Percentiles rank a stretch among this genome's conserved stretches.
Evolutionary conservation across 1,140 invertebrate species (phyloP).

Genomic region (Euborellia annulipes): DNA sequence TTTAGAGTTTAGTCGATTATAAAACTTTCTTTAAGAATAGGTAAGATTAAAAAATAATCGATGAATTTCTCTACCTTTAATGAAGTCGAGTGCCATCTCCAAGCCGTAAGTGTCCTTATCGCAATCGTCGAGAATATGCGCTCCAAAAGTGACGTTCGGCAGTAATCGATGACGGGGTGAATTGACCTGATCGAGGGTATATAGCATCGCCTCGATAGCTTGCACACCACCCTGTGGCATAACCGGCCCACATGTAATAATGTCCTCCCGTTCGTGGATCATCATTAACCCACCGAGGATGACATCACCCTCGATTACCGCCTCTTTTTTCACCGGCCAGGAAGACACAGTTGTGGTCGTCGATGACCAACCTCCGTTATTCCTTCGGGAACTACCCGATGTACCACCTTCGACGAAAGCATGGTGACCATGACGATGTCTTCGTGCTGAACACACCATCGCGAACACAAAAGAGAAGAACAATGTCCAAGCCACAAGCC

Average conservation of each 20-base stretch:
- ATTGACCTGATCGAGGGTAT: constrained; percentile 78
- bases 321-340: constrained; percentile 76
- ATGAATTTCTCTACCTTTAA: too few species aligned
- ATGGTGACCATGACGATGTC: too few species aligned
- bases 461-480: too few species aligned
- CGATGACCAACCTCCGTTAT: too few species aligned
- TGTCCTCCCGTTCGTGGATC: constrained; percentile 82
- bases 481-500: too few species aligned
- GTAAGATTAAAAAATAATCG: too few species aligned
- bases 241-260: constrained; percentile 69
- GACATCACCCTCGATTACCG: constrained; percentile 68
- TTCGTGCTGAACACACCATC: too few species aligned
- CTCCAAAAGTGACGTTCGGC: constrained; percentile 67
- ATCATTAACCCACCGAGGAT: constrained; percentile 85
- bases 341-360: background rate
- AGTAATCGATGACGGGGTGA: constrained; percentile 33
- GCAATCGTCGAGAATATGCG: constrained; percentile 86
- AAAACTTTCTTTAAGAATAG: too few species aligned
- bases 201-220: constrained; percentile 83
- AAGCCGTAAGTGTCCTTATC: constrained; percentile 92
- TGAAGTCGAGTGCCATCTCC: constrained; percentile 93
- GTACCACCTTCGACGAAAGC: too few species aligned
- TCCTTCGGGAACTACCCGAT: too few species aligned
- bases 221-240: constrained; percentile 91
- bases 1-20: too few species aligned